phyloP scores from a whole-genome alignment of 2,113 vertebrate genomes.

The Trogon surrucura region DNA sequence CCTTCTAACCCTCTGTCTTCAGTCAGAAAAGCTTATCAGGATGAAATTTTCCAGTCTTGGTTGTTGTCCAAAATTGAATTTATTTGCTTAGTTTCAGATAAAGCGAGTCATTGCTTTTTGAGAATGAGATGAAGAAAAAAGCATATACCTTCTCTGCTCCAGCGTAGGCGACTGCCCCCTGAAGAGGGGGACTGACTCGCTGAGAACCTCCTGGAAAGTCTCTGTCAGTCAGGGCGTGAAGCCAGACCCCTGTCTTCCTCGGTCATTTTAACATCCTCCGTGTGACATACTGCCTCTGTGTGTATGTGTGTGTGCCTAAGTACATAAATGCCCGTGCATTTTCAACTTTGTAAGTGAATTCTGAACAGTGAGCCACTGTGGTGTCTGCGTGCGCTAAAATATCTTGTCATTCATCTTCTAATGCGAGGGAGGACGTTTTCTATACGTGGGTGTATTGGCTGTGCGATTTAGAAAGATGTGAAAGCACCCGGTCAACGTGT shows the following conservation, averaged over 20 bases:
- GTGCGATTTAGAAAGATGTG: neutral
- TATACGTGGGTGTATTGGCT: neutral
- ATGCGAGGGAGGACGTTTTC: neutral
- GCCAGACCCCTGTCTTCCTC: neutral
- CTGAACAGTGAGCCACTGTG: neutral
- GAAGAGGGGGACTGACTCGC: neutral
- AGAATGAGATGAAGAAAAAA: neutral
- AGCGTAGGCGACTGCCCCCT: fast-evolving
- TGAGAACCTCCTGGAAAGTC: constrained; percentile 7
- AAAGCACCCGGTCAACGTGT: neutral
- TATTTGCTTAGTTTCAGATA: constrained; percentile 35
- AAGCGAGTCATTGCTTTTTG: neutral
- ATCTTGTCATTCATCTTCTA: neutral
- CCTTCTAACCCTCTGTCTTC: constrained; percentile 31
- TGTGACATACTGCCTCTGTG: neutral
- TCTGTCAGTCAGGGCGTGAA: neutral
- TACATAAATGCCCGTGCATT: neutral
- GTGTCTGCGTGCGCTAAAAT: neutral
- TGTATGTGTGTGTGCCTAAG: neutral
- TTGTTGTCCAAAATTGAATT: constrained; percentile 27
- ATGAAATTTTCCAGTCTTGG: constrained; percentile 41
- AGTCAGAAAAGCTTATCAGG: constrained; percentile 11
- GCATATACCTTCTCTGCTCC: neutral
- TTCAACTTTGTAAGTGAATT: neutral
- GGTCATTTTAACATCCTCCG: neutral